These are phyloP conservation scores for Alouatta caraya DNA, from an alignment of 2,797 vertebrate species.

Conservation along the genomic window DNA sequence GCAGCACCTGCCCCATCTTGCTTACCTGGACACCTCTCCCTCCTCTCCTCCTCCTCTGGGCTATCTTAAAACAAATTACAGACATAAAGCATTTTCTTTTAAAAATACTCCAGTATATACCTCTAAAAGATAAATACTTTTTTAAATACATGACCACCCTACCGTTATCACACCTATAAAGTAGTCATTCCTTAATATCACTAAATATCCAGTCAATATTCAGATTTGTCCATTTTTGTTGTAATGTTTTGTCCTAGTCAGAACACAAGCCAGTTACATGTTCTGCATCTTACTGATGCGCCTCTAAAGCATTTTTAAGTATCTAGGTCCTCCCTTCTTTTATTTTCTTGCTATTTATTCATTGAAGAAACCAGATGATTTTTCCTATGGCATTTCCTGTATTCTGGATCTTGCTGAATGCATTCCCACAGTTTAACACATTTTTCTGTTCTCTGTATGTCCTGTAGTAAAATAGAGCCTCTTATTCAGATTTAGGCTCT, in stretches of 20 bases:
- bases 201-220: not conserved
- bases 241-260: not conserved
- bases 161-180: not conserved
- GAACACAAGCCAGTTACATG: not conserved
- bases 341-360: not conserved
- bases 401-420: not conserved
- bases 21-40: not conserved
- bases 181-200: not conserved
- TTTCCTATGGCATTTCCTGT: not conserved
- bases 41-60: not conserved
- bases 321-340: not conserved
- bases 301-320: conserved; percentile 19
- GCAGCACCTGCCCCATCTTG: not conserved
- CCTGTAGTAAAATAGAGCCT: not conserved
- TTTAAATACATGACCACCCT: not conserved
- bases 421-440: not conserved
- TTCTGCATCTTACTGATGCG: not conserved
- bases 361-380: not conserved
- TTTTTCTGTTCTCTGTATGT: not conserved
- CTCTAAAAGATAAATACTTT: not conserved
- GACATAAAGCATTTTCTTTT: not conserved
- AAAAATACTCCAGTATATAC: not conserved
- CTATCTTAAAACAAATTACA: not conserved
- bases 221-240: not conserved
- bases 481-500: not conserved